Base-by-base conservation (phyloP, 2,113 vertebrate genomes). In the Paramisgurnus dabryanus region DNA sequence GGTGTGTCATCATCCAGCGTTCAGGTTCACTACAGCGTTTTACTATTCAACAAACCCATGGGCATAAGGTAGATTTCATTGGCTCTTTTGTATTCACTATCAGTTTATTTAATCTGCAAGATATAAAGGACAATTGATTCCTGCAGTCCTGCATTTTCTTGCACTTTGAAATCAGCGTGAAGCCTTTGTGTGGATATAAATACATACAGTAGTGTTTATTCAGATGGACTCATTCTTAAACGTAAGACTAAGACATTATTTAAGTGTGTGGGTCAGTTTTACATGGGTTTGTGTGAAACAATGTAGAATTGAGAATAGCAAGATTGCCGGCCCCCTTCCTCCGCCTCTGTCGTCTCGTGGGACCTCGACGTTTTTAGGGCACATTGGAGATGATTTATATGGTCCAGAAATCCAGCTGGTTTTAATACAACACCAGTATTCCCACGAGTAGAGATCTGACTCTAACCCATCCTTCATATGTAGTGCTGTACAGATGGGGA, bases 21-120 rank as follows among this genome's bases (percentile, higher is more conserved):
- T 91, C 94, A 94, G 43, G 93, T 96, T 72, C 96, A 95, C 87
- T 96, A 96, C 87, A 95, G 94, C 63, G 90, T 96, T 88, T 89
- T 95, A 85, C 93, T 94, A 83, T 91, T 94, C 67, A 89, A 89
- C 76, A 95, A 96, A 45, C 95, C 96, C 87, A 96, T 91, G 85
- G 91, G 91, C 87, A 88, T 95, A 87, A 95, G 94, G 95, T 96
- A 34, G 27, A 69, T 27, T 7, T 47, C 45, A 5, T 47, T 47
- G 7, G 34, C 3, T 27, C 8, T 53, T 2, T 22, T 9, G 10
- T 7, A 0, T 57, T 7, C 17, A 10, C 2, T 41, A 9, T 66
- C 47, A 11, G 45, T 81, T 53, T 34, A 34, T 34, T 34, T 34
- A 22, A 53, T 67, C 47, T n/a, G 3, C 58, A 4, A 64, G n/a